Percentiles rank a stretch among this genome's conserved stretches.
Evolutionary conservation across 2,797 vertebrate genomes (phyloP).

Genomic region (Poecilia picta): DNA sequence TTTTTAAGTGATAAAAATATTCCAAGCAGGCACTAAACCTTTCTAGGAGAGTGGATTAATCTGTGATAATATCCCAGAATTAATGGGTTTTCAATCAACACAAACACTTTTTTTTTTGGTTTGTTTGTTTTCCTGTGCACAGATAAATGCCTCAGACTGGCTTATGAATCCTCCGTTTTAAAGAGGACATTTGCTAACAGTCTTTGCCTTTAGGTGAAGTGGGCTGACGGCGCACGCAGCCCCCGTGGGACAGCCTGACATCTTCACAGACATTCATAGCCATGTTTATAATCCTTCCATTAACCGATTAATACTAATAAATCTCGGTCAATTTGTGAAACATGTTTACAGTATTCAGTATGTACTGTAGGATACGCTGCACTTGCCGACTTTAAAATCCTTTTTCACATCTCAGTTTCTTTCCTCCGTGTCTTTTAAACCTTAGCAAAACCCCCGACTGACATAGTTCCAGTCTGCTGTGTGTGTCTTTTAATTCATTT

Average conservation of each 20-base stretch:
- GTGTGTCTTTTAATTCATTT: slow-evolving; percentile 62
- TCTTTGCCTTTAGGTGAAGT: background rate
- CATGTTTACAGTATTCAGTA: background rate
- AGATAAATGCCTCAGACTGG: slow-evolving; percentile 1
- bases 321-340: background rate
- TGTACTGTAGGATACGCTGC: background rate
- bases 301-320: slow-evolving; percentile 7
- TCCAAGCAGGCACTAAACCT: background rate
- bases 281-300: slow-evolving; percentile 8
- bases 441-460: slow-evolving; percentile 43
- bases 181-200: slow-evolving; percentile 2
- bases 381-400: slow-evolving; percentile 14
- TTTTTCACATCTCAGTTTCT: slow-evolving; percentile 22
- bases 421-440: slow-evolving; percentile 39
- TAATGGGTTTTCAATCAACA: slow-evolving; percentile 5
- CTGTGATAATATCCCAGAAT: background rate
- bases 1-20: background rate
- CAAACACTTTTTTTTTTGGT: background rate
- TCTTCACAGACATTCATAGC: slow-evolving; percentile 5
- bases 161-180: slow-evolving; percentile 3
- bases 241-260: background rate
- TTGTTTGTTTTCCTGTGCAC: slow-evolving; percentile 4
- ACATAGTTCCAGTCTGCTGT: slow-evolving; percentile 42
- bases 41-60: slow-evolving; percentile 5
- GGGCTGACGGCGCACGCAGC: background rate